These are phyloP conservation scores for Amblyraja radiata DNA, from an alignment of 2,797 vertebrate species.

Conservation along the genomic window DNA sequence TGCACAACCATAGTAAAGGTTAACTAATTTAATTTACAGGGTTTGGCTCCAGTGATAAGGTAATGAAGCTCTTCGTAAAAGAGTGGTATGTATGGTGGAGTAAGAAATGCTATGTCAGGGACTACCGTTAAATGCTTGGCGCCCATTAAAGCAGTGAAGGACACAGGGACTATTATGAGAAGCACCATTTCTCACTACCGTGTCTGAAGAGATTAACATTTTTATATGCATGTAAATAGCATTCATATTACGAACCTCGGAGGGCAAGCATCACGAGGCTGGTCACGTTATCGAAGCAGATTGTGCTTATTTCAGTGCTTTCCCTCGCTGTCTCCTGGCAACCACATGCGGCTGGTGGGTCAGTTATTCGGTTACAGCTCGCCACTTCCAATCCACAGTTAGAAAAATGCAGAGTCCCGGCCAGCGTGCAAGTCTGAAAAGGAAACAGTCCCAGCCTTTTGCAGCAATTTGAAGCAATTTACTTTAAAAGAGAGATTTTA, in stretches of 20 bases:
- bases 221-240: neutral
- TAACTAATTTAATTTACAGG: neutral
- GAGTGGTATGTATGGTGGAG: neutral
- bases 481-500: neutral
- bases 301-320: slow-evolving; percentile 25
- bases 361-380: slow-evolving; percentile 22
- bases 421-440: neutral
- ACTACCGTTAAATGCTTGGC: neutral
- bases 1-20: neutral
- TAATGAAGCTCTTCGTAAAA: neutral
- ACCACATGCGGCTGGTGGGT: neutral
- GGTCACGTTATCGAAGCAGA: slow-evolving; percentile 10
- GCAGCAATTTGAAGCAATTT: neutral
- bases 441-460: neutral
- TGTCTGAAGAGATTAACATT: slow-evolving; percentile 7
- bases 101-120: neutral
- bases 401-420: neutral
- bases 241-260: neutral
- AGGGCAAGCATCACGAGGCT: slow-evolving; percentile 7
- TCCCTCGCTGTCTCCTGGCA: slow-evolving; percentile 19
- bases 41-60: neutral
- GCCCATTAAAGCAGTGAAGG: neutral
- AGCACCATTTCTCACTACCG: neutral
- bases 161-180: slow-evolving; percentile 15
- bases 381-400: slow-evolving; percentile 6